phyloP scores from a whole-genome alignment of 2,888 invertebrate species.

The Podabrus alpinus region DNA sequence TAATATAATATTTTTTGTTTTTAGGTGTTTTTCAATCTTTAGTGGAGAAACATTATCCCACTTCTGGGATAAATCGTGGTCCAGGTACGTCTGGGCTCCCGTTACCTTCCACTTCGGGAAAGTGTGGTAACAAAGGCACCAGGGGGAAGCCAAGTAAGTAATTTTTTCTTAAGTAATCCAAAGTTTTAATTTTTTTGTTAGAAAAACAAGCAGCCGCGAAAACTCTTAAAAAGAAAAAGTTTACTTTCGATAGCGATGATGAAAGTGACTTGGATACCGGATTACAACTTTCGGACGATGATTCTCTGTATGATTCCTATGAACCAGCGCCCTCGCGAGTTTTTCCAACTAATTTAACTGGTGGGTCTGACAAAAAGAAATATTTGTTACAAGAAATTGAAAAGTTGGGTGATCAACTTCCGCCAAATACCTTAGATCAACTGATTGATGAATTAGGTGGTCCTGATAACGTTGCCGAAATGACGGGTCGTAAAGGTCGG shows the following conservation, averaged over 20 bases:
- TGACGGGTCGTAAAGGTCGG: conserved; percentile 94
- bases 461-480: conserved; percentile 97
- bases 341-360: conserved; percentile 82
- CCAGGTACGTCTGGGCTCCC: conserved; percentile 60
- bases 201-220: conserved; percentile 64
- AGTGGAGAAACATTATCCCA: conserved; percentile 98
- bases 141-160: conserved; percentile 63
- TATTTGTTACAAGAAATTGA: conserved; percentile 86
- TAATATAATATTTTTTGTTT: background rate
- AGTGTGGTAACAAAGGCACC: no score
- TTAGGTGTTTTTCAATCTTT: conserved; percentile 86
- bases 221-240: conserved; percentile 64
- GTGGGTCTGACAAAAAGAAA: conserved; percentile 91
- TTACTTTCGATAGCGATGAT: conserved; percentile 67
- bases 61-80: conserved; percentile 74
- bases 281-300: conserved; percentile 60
- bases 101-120: conserved; percentile 43
- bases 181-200: conserved; percentile 32
- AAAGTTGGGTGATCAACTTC: conserved; percentile 81
- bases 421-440: conserved; percentile 97
- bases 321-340: conserved; percentile 60
- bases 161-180: background rate
- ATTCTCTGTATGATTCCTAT: conserved; percentile 59
- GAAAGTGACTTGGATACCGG: conserved; percentile 61
- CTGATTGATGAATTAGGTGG: conserved; percentile 98